Conservation (phyloP, 1,140 invertebrate genomes). For the Diabrotica virgifera region DNA sequence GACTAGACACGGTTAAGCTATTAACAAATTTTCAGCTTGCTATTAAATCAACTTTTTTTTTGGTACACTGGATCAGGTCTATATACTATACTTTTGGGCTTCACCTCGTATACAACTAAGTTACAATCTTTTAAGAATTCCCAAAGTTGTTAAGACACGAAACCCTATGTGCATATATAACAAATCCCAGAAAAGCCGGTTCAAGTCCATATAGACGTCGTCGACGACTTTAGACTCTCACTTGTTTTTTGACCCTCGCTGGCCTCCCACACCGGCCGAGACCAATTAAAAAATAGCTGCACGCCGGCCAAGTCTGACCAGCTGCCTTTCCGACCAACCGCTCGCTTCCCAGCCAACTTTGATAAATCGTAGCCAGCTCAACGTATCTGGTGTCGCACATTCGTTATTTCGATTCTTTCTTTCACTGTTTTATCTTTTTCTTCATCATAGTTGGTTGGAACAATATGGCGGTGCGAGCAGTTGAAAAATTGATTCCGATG, state of each 20-base stretch:
- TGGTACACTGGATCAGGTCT: too few species aligned
- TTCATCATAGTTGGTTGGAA: neutral
- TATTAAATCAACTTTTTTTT: too few species aligned
- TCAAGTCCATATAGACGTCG: constrained; percentile 6
- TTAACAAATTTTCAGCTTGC: too few species aligned
- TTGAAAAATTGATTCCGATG: neutral
- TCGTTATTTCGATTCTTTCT: constrained; percentile 19
- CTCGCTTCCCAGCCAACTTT: constrained; percentile 8
- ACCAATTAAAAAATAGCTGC: constrained; percentile 44
- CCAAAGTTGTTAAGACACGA: too few species aligned
- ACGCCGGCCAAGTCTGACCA: constrained; percentile 33
- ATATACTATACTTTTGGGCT: too few species aligned
- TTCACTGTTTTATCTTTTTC: constrained; percentile 7
- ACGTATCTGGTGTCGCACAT: constrained; percentile 17
- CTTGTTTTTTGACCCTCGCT: constrained; percentile 26
- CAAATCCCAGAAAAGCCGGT: constrained; percentile 4
- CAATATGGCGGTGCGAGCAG: neutral
- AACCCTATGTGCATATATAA: neutral
- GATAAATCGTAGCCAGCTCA: constrained; percentile 17
- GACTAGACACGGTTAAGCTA: too few species aligned
- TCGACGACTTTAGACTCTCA: constrained; percentile 5
- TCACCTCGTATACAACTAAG: too few species aligned
- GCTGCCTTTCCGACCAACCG: constrained; percentile 32
- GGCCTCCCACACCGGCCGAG: constrained; percentile 23
- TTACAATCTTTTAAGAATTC: too few species aligned